Evolutionary conservation across 2,888 invertebrate genomes (phyloP).

Genomic region (Yponomeuta plumbellus): DNA sequence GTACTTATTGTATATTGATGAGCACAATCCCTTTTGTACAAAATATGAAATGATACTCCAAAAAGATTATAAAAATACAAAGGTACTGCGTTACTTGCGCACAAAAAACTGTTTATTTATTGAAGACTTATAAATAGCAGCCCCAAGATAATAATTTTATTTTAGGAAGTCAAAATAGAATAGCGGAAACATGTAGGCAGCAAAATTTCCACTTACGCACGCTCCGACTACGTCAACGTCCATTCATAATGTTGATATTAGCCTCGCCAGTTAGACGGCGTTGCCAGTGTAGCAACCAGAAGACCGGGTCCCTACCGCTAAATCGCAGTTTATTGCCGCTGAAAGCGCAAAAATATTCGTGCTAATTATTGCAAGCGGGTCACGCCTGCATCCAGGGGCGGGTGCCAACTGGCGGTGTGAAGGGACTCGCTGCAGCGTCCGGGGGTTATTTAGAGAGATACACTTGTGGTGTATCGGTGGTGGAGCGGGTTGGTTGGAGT

Average conservation of each 20-base stretch:
- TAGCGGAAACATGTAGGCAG: constrained; percentile 16
- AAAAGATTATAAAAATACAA: not conserved
- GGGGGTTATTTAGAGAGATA: constrained; percentile 6
- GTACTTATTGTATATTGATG: not conserved
- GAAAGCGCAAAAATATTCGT: constrained; percentile 20
- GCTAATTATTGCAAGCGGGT: constrained; percentile 11
- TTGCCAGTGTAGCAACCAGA: constrained; percentile 38
- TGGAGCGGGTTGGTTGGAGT: not conserved
- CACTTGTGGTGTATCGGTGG: not conserved
- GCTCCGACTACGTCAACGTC: constrained; percentile 55
- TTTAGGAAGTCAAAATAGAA: constrained; percentile 13
- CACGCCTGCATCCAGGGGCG: not conserved
- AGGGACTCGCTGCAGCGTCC: constrained; percentile 2
- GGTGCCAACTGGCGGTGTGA: not conserved
- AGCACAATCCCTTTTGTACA: not conserved
- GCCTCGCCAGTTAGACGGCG: constrained; percentile 20
- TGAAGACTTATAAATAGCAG: constrained; percentile 1
- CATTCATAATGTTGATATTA: constrained; percentile 54
- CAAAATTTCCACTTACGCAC: constrained; percentile 23
- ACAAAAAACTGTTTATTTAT: constrained; percentile 3
- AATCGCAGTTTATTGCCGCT: constrained; percentile 29
- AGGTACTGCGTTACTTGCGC: constrained; percentile 6
- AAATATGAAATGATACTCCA: constrained; percentile 9
- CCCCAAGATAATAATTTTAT: not conserved
- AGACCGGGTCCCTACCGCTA: constrained; percentile 28